These are phyloP conservation scores for Dipodomys stephensi DNA, from an alignment of 2,113 vertebrate species.

Conservation along the genomic window DNA sequence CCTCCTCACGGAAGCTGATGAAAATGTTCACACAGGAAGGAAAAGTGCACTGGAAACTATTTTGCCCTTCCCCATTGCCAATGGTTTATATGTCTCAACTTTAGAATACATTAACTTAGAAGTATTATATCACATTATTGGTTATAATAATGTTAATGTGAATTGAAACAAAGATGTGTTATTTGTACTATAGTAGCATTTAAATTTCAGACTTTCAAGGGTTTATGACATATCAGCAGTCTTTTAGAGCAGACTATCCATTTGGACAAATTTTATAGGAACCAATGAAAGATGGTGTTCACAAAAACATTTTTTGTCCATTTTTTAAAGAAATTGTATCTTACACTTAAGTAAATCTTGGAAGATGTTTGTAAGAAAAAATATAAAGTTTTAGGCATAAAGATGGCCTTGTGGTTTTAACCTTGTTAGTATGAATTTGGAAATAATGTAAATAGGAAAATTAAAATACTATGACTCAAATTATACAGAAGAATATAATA, in stretches of 20 bases:
- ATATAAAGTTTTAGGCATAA: background rate
- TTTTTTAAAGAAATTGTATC: background rate
- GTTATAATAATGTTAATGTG: background rate
- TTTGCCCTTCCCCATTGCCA: background rate
- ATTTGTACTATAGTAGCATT: background rate
- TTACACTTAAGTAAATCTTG: background rate
- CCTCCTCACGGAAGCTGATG: constrained; percentile 9
- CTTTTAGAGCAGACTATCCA: background rate
- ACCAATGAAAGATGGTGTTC: background rate
- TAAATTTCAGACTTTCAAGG: background rate
- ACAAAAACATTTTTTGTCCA: too few relatives aligned
- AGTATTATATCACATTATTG: background rate
- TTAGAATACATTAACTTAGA: constrained; percentile 55
- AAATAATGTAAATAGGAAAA: background rate
- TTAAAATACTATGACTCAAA: background rate
- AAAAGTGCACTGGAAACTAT: background rate
- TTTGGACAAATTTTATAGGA: background rate
- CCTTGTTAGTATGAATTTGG: background rate
- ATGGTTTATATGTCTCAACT: background rate
- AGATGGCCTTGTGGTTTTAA: background rate
- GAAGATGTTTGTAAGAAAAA: background rate
- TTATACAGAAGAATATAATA: background rate
- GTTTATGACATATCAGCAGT: background rate
- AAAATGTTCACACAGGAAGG: constrained; percentile 32
- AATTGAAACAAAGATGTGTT: background rate